A percentile compares a stretch with the other conserved stretches of the same genome.
Conservation (phyloP, 2,797 vertebrate genomes). For the Gambusia yucatana region DNA sequence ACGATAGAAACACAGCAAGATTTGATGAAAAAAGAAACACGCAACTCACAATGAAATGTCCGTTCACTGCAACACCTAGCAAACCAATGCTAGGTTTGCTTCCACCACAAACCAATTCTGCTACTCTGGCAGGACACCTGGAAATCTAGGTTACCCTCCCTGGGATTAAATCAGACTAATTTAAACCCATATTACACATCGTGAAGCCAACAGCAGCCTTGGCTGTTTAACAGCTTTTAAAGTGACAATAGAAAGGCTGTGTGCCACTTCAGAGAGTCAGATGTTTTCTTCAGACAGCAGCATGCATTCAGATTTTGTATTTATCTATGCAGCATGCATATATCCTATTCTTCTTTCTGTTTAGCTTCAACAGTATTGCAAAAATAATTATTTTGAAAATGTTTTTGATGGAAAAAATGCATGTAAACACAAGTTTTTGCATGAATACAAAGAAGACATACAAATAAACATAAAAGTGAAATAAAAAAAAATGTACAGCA, state of each 20-base stretch:
- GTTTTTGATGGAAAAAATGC: neutral
- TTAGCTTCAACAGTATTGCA: neutral
- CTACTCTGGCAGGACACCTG: constrained; percentile 53
- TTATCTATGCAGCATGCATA: neutral
- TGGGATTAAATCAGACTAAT: constrained; percentile 58
- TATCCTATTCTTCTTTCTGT: neutral
- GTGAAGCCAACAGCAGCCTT: constrained; percentile 49
- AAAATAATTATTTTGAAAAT: neutral
- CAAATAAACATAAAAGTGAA: neutral
- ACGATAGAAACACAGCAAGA: neutral
- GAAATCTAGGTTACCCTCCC: constrained; percentile 65
- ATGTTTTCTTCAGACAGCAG: constrained; percentile 29
- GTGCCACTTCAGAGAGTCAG: constrained; percentile 60
- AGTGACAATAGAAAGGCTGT: constrained; percentile 44
- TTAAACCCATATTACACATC: constrained; percentile 59
- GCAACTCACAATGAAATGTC: neutral
- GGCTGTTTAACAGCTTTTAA: constrained; percentile 53
- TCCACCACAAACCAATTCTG: constrained; percentile 20
- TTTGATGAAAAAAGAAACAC: neutral
- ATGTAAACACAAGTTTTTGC: neutral
- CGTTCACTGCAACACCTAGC: too few relatives aligned
- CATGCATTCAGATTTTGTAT: constrained; percentile 19
- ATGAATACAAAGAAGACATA: neutral
- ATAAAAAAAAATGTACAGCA: too few relatives aligned
- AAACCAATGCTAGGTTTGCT: too few relatives aligned